phyloP scores from a whole-genome alignment of 2,888 invertebrate species.

The Hydropsyche betteni region DNA sequence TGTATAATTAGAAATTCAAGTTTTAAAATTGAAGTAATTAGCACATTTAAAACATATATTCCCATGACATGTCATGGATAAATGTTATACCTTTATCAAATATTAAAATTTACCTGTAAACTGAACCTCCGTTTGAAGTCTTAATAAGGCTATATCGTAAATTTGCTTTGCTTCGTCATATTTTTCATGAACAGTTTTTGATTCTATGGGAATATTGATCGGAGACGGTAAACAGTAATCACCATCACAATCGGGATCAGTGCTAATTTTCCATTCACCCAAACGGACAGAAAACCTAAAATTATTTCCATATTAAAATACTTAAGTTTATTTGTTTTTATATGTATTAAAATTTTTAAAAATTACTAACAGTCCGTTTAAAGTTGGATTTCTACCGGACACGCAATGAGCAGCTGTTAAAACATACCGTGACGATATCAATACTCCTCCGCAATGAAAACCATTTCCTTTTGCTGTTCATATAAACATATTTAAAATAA shows the following conservation, averaged over 20 bases:
- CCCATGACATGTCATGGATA: too few relatives aligned
- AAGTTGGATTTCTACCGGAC: conserved; percentile 47
- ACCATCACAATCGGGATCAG: conserved; percentile 54
- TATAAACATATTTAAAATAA: too few relatives aligned
- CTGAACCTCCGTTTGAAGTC: conserved; percentile 55
- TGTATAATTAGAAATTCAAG: background rate
- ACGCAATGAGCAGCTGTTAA: conserved; percentile 71
- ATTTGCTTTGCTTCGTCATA: conserved; percentile 64
- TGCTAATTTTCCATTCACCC: conserved; percentile 21
- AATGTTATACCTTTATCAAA: too few relatives aligned
- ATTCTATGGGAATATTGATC: conserved; percentile 70
- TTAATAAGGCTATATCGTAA: conserved; percentile 59
- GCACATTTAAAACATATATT: background rate
- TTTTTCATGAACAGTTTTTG: conserved; percentile 71
- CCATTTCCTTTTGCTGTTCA: conserved; percentile 53
- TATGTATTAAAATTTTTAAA: too few relatives aligned
- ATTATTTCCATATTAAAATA: background rate
- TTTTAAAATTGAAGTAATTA: background rate
- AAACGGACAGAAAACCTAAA: conserved; percentile 26
- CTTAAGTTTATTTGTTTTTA: too few relatives aligned
- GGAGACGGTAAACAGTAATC: conserved; percentile 67
- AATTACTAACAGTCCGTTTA: too few relatives aligned
- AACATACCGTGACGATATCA: conserved; percentile 66
- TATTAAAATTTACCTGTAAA: conserved; percentile 53
- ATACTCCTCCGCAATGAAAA: conserved; percentile 62